These are phyloP conservation scores for Etheostoma nigrum DNA, from an alignment of 2,797 vertebrate species.

Conservation along the genomic window DNA sequence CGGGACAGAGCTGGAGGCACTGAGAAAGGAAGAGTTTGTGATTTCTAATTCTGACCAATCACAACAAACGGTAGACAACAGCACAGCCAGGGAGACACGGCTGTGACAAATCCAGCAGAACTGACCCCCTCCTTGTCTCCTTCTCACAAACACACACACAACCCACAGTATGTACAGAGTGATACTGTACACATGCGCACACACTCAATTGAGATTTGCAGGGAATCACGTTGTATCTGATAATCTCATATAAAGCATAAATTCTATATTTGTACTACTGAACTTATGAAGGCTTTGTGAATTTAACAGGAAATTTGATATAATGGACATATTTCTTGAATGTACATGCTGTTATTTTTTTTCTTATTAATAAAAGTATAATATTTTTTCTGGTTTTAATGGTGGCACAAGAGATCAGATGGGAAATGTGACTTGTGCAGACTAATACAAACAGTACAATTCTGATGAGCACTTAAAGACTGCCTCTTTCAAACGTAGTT, in stretches of 20 bases:
- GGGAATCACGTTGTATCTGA: constrained; percentile 71
- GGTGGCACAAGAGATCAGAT: constrained; percentile 34
- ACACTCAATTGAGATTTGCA: constrained; percentile 62
- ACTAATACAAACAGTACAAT: constrained; percentile 33
- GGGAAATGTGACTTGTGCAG: constrained; percentile 36
- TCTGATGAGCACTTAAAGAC: constrained; percentile 64
- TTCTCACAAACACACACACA: constrained; percentile 1
- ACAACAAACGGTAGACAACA: constrained; percentile 62
- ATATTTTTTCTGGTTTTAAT: constrained; percentile 40
- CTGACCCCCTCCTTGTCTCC: background rate
- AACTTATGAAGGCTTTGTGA: constrained; percentile 68
- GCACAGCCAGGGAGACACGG: constrained; percentile 76
- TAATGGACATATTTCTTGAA: constrained; percentile 73
- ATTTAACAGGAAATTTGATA: constrained; percentile 68
- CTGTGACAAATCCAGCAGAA: constrained; percentile 66
- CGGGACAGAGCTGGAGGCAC: constrained; percentile 73
- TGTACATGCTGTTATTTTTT: constrained; percentile 65
- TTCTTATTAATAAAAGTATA: constrained; percentile 31
- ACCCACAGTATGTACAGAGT: constrained; percentile 20
- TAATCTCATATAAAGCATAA: constrained; percentile 67
- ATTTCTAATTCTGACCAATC: constrained; percentile 68
- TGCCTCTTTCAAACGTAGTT: constrained; percentile 52
- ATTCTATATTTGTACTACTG: constrained; percentile 80
- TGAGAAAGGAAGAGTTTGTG: constrained; percentile 78
- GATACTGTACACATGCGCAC: constrained; percentile 17